A percentile compares a stretch with the other conserved stretches of the same genome.
These are phyloP conservation scores for Periplaneta americana DNA, from an alignment of 1,140 invertebrate species.

Conservation along the genomic window DNA sequence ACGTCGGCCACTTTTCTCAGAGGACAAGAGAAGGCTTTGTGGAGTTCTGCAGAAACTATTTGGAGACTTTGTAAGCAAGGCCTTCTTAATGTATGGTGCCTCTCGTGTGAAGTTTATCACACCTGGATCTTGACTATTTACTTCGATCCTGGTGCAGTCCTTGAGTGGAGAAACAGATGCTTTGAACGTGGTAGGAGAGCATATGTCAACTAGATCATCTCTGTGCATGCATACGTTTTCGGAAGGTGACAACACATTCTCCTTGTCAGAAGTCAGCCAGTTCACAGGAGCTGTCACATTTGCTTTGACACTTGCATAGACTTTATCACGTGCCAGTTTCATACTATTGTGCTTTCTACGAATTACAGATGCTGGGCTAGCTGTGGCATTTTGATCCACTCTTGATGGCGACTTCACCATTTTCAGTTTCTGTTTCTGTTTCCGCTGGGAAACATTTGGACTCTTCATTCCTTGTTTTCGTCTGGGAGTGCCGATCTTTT, in stretches of 20 bases:
- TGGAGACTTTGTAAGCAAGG: slow-evolving; percentile 1
- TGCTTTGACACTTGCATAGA: not conserved
- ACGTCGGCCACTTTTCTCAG: not conserved
- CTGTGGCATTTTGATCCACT: not conserved
- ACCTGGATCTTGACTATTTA: not conserved
- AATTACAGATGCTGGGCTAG: not conserved
- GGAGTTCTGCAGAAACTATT: not conserved
- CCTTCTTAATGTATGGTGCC: slow-evolving; percentile 11
- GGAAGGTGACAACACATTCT: not conserved
- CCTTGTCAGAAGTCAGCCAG: not conserved
- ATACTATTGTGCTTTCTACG: not conserved
- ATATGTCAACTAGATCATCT: slow-evolving; percentile 11
- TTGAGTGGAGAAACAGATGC: slow-evolving; percentile 16
- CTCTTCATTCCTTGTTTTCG: not conserved
- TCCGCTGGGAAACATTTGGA: not conserved
- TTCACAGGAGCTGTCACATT: not conserved
- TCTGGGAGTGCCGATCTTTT: slow-evolving; percentile 16
- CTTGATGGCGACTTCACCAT: not conserved
- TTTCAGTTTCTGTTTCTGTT: not conserved
- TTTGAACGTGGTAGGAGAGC: slow-evolving; percentile 5
- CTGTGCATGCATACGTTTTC: not conserved
- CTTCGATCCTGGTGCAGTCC: slow-evolving; percentile 15
- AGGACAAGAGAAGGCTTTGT: not conserved
- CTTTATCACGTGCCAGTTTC: not conserved
- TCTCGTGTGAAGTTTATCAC: not conserved